Base-by-base conservation (phyloP, 2,113 vertebrate species). In the Salvelinus fontinalis region DNA sequence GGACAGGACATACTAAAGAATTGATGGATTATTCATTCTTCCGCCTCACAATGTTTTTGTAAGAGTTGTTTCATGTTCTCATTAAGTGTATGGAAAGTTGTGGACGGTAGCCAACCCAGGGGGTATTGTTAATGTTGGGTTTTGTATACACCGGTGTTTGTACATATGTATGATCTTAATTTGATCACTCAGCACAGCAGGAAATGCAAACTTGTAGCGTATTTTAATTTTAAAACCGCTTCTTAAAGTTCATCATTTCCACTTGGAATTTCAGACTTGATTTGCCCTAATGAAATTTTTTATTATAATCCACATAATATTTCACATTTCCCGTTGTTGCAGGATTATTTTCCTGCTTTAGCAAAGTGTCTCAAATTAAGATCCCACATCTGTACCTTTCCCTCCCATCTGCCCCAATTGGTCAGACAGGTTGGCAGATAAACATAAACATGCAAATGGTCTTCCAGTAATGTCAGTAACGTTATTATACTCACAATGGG, bases 401-500 rank as follows among this genome's bases (percentile, higher is more conserved):
- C 65, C 83, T 73, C 75, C 79, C 77, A 75, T 80, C 79, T 83
- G 49, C 64, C 73, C 67, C 54, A 3, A 16, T 60, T 24, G 62
- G 65, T n/a, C 62, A 67, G 67, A 75, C 86, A 88, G 72, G 74
- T 76, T 87, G 83, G 71, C 87, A 84, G 81, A 81, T 86, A 88
- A 83, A 85, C 71, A 85, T 90, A 92, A 90, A 90, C 86, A 91
- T 16, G 75, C 78, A 73, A 76, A 86, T 64, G 0, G 0, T n/a
- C 11, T 74, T 78, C 79, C 82, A 77, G 74, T 64, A 87, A 83
- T 16, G 6, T 49, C 4, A 48, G 67, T 65, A 68, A 70, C 34
- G 72, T 85, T 85, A 87, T 90, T 89, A 88, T 70, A 71, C 8
- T 83, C 83, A 92, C 90, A 92, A 92, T 92, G 87, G 90, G 83